Evolutionary conservation across 2,113 vertebrate genomes (phyloP).

Genomic region (Lophochroa leadbeateri): DNA sequence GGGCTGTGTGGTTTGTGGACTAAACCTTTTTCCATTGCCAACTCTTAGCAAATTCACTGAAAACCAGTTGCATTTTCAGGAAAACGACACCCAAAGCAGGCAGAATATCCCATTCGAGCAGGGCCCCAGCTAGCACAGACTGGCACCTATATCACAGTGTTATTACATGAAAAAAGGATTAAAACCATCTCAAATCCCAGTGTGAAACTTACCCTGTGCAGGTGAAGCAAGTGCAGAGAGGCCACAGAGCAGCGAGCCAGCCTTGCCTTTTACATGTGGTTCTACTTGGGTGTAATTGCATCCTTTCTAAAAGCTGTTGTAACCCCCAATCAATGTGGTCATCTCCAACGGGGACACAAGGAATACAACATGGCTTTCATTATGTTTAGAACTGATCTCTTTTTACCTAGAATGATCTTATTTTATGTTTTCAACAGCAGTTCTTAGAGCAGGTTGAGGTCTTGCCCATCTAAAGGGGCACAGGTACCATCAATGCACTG

Average conservation of each 20-base stretch:
- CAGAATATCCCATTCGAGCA: not conserved
- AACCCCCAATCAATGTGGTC: not conserved
- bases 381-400: not conserved
- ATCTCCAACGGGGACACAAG: accelerated
- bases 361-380: not conserved
- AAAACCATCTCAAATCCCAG: not conserved
- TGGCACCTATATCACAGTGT: no score
- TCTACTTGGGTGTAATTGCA: not conserved
- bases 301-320: not conserved
- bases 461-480: not conserved
- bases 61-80: not conserved
- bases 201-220: accelerated
- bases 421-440: not conserved
- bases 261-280: accelerated
- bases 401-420: not conserved
- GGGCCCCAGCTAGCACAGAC: not conserved
- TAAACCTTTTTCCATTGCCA: not conserved
- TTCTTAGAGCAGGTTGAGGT: not conserved
- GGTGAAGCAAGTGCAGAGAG: not conserved
- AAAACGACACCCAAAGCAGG: not conserved
- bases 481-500: accelerated
- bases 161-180: not conserved
- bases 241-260: accelerated
- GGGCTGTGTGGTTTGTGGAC: no score
- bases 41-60: no score